Evolutionary conservation across 2,113 vertebrate genomes (phyloP).

Genomic region (Anas platyrhynchos): DNA sequence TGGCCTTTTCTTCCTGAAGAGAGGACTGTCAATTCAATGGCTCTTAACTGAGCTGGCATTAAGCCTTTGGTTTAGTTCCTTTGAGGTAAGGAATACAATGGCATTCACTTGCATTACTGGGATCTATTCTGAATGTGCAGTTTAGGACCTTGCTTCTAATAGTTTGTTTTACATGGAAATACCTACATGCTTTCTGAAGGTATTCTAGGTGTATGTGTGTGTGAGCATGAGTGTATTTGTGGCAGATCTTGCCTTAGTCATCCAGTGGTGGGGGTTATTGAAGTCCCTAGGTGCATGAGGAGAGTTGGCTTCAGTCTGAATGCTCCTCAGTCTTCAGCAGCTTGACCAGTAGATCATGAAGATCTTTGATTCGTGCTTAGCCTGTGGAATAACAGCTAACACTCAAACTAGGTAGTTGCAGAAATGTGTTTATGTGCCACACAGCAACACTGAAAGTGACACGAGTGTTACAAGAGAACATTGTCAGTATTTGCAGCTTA

Average conservation of each 20-base stretch:
- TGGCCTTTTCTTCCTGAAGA: not conserved
- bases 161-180: not conserved
- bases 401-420: not conserved
- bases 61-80: not conserved
- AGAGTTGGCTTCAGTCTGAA: not conserved
- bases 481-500: not conserved
- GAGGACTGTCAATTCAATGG: not conserved
- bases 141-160: not conserved
- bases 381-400: not conserved
- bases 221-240: accelerated
- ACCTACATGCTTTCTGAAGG: not conserved
- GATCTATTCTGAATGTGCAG: not conserved
- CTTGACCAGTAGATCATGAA: not conserved
- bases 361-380: not conserved
- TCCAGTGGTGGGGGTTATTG: not conserved
- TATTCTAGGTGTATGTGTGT: not conserved
- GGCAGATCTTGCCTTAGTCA: not conserved
- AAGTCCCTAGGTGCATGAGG: too few relatives aligned
- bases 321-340: not conserved
- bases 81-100: not conserved
- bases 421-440: not conserved
- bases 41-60: not conserved
- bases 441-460: not conserved
- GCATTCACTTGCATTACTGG: not conserved
- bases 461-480: not conserved